Base-by-base conservation (phyloP, 2,113 vertebrate species). In the Sinocyclocheilus anshuiensis region DNA sequence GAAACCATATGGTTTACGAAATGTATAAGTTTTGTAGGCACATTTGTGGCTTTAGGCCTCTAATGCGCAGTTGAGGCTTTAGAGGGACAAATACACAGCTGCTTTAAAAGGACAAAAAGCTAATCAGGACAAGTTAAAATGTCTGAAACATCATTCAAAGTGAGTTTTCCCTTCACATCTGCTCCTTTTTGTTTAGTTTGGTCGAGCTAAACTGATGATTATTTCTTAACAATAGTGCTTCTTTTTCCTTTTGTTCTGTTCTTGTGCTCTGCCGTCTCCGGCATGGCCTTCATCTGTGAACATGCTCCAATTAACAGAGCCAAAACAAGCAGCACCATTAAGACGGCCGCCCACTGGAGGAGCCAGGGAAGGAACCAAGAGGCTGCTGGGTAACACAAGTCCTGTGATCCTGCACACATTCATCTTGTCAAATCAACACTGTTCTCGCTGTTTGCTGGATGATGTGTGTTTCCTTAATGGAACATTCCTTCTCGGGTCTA, bases 241-340 rank as follows among this genome's bases (percentile, higher is more conserved):
- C 88, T 91, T 79, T 88, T 91, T 90, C 69, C 72, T 72, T 87
- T 78, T 88, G 87, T 90, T 81, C 87, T 71, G 55, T 22, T 80
- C 76, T 53, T 15, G 33, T 80, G 76, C 29, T 55, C 53, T n/a
- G 20, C 50, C 24, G 6, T 72, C 22, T 84, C 61, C 18, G 5
- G 77, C 72, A 59, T 78, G 72, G 89, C 88, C 83, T 84, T 79
- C 75, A 83, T 90, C 84, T 85, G 59, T 59, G 81, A 91, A 77
- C 78, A 91, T 89, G 86, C 87, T 91, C 83, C 89, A 92, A 87
- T 91, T 91, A 92, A 90, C 87, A 90, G 65, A 89, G 81, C 85
- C 88, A 91, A 89, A 93, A 91, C 87, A 91, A 92, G 81, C 65
- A 84, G 53, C 77, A 80, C 42, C 83, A 87, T 87, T 88, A 86